Evolutionary conservation across 2,888 invertebrate genomes (phyloP), one percentile per base, ranked within the genome.

Genomic region (Lycaena phlaeas): DNA sequence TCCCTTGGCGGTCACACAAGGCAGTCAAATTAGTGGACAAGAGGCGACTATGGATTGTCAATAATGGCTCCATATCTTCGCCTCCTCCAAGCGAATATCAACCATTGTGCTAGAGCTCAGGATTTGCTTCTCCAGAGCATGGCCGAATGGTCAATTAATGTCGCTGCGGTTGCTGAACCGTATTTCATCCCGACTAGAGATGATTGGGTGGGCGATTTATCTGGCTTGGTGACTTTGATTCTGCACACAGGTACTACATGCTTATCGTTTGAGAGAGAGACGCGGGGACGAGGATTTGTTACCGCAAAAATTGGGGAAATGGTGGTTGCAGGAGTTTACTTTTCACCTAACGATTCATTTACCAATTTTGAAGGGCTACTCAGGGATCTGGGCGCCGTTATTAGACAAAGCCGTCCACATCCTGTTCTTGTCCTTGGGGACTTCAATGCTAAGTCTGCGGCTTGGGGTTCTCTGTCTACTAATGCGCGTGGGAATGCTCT

Each of bases 271-370:
- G 4, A 6, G 11, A 27, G 4, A 4, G 26, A 11, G 3, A 9
- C 14, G 4, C 27, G 36, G 12, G 44, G 46, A 17, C 15, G 49
- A 51, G 0, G 42, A n/a, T n/a, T n/a, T n/a, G n/a, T n/a, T n/a
- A n/a, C 44, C 1, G 45, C 14, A 1, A n/a, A 1, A 1, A 6
- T 38, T 26, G 38, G 41, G 2, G 44, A 36, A 2, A 17, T 44
- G 2, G 27, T 36, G 1, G 5, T 52, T 0, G 11, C 51, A 0
- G 52, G 49, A 0, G 44, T 40, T 1, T 56, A 54, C 15, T 51
- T 52, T 40, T 50, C 51, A 0, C 54, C 53, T 0, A 56, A 50
- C 10, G 38, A n/a, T n/a, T n/a, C n/a, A n/a, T n/a, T n/a, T n/a
- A n/a, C n/a, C n/a, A n/a, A n/a, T n/a, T n/a, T n/a, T 5, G 52